These are phyloP conservation scores for Donacobius atricapilla DNA, from an alignment of 2,113 vertebrate species.

Conservation along the genomic window DNA sequence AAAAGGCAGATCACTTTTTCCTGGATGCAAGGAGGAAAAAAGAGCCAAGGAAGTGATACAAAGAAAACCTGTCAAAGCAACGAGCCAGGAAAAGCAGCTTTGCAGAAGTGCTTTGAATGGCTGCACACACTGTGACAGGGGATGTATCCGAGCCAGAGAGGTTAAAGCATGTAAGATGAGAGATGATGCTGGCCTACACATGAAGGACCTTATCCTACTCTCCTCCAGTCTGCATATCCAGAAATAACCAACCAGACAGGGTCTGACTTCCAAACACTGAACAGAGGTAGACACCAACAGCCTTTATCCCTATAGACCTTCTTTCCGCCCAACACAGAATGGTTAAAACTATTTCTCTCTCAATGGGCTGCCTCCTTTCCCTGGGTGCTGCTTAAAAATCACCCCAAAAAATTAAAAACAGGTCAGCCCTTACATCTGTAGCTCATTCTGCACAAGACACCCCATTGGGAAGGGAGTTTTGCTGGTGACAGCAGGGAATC, in stretches of 20 bases:
- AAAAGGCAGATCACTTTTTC: neutral
- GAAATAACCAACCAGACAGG: neutral
- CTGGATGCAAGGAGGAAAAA: neutral
- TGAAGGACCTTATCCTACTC: neutral
- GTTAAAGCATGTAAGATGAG: neutral
- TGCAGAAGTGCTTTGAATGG: neutral
- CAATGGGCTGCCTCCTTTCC: neutral
- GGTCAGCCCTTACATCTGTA: neutral
- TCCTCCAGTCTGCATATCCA: neutral
- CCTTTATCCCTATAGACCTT: neutral
- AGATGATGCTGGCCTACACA: neutral
- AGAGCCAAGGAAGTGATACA: neutral
- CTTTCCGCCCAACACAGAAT: neutral
- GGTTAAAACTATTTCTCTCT: neutral
- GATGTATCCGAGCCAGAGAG: neutral
- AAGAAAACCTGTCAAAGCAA: neutral
- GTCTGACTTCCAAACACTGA: neutral
- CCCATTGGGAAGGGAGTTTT: neutral
- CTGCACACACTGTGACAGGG: neutral
- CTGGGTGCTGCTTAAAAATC: neutral
- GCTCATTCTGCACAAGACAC: neutral
- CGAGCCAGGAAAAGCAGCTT: neutral
- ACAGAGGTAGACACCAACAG: neutral
- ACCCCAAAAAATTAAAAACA: neutral
- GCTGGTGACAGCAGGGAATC: neutral